Conservation (phyloP, 2,113 vertebrate genomes). For the Phalacrocorax pelagicus region DNA sequence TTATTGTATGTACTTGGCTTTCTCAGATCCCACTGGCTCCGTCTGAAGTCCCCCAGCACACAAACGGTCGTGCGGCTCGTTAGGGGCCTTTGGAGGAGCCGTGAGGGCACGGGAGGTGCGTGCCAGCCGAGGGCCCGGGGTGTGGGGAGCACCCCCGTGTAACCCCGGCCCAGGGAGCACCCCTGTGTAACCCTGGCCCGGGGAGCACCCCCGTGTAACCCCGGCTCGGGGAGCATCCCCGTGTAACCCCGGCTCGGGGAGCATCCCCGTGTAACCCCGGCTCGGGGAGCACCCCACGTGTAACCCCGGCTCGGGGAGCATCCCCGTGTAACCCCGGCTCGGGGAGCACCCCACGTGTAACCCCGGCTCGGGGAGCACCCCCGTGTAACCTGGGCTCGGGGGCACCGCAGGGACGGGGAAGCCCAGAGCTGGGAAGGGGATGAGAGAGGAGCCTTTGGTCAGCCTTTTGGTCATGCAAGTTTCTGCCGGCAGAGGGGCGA, state of each 20-base stretch:
- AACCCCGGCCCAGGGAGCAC: no score
- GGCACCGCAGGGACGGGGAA: not conserved
- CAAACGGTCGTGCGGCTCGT: not conserved
- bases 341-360: no score
- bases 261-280: no score
- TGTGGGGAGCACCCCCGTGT: not conserved
- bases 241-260: no score
- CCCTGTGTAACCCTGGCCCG: no score
- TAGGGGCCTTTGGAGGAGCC: not conserved
- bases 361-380: no score
- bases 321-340: no score
- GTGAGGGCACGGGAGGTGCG: not conserved
- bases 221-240: no score
- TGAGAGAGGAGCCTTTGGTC: not conserved
- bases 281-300: no score
- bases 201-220: no score
- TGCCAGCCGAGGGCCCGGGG: not conserved
- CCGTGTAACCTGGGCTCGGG: no score
- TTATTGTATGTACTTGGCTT: not conserved
- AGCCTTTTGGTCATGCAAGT: not conserved
- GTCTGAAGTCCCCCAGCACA: not conserved
- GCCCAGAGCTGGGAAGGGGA: not conserved
- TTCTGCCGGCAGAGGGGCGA: not conserved
- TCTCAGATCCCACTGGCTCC: slow-evolving; percentile 16
- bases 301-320: no score